Conservation (phyloP, 2,113 vertebrate species). For the Ifrita kowaldi region DNA sequence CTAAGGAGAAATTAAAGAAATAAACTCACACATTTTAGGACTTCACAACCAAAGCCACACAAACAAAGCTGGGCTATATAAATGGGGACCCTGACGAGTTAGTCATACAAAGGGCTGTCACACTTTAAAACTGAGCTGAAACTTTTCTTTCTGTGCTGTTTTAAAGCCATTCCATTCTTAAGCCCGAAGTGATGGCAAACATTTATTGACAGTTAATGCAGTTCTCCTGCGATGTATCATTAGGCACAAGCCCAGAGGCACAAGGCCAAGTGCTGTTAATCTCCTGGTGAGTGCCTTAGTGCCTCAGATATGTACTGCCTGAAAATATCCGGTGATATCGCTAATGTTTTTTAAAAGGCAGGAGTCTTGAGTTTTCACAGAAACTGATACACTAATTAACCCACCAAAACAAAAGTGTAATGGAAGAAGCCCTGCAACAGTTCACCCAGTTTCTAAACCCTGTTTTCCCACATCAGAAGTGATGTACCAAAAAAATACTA, state of each 20-base stretch:
- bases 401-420: background rate
- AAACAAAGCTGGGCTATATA: background rate
- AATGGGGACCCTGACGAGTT: background rate
- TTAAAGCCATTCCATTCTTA: background rate
- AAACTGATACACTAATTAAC: background rate
- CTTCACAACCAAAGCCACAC: background rate
- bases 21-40: background rate
- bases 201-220: constrained; percentile 9
- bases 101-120: background rate
- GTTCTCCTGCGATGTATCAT: background rate
- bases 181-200: background rate
- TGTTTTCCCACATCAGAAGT: background rate
- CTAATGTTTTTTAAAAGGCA: background rate
- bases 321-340: background rate
- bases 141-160: background rate
- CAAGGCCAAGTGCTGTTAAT: background rate
- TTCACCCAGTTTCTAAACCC: background rate
- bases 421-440: background rate
- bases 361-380: background rate
- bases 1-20: background rate
- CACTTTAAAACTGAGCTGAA: background rate
- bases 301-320: background rate
- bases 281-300: background rate
- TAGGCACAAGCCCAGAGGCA: background rate
- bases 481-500: background rate